phyloP scores from a whole-genome alignment of 2,113 vertebrate genomes.

The Nibea coibor region DNA sequence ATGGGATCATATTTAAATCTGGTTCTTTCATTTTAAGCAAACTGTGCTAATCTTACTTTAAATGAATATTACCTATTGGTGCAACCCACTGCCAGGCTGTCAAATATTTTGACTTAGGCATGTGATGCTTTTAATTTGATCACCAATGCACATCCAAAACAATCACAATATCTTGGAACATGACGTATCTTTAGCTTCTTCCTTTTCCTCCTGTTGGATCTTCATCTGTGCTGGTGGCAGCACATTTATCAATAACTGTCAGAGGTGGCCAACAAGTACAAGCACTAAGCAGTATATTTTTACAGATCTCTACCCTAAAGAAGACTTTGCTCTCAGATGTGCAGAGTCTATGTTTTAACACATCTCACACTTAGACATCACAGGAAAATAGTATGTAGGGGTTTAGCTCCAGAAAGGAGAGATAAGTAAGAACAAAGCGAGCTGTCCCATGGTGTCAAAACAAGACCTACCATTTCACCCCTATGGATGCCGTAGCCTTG shows the following conservation, averaged over 20 bases:
- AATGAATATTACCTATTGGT: neutral
- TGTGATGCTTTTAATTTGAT: neutral
- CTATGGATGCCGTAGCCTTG: constrained; percentile 52
- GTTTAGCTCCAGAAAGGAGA: constrained; percentile 33
- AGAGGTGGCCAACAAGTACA: neutral
- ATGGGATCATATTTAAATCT: neutral
- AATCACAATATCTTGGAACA: neutral
- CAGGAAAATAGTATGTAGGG: constrained; percentile 40
- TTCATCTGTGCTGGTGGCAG: neutral
- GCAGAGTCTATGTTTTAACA: constrained; percentile 8
- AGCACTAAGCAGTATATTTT: constrained; percentile 3
- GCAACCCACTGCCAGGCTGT: neutral
- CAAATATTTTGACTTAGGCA: too few species aligned
- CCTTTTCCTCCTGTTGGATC: neutral
- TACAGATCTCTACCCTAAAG: neutral
- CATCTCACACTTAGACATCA: constrained; percentile 54
- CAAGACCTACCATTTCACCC: constrained; percentile 74
- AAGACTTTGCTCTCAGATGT: neutral
- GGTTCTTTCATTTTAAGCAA: neutral
- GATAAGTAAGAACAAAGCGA: constrained; percentile 81
- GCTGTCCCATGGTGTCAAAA: constrained; percentile 76
- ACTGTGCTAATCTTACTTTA: neutral
- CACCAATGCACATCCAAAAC: neutral
- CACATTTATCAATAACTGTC: neutral
- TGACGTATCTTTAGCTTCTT: neutral